Percentiles rank a stretch among this genome's conserved stretches.
These are phyloP conservation scores for Pseudois nayaur DNA, from an alignment of 2,113 vertebrate genomes.

Conservation along the genomic window DNA sequence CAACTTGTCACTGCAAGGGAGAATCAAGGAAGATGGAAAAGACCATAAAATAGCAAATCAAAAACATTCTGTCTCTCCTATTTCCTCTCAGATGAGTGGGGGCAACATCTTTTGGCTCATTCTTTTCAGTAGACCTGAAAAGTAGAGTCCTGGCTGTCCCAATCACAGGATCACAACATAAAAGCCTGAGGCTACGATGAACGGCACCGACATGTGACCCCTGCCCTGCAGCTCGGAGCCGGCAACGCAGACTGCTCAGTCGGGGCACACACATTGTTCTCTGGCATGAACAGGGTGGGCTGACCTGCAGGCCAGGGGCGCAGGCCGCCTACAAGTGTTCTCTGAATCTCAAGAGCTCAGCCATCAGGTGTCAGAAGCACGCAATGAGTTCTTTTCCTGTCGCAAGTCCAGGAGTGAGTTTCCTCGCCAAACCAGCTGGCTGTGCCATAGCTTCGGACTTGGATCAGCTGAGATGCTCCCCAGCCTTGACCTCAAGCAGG, in stretches of 20 bases:
- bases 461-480: not conserved
- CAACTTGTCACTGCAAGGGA: not conserved
- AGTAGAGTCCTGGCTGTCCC: not conserved
- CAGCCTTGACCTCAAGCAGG: not conserved
- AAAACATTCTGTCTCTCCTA: not conserved
- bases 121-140: not conserved
- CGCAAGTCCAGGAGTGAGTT: not conserved
- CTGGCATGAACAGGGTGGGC: too few species aligned
- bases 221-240: not conserved
- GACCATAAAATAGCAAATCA: not conserved
- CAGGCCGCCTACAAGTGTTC: not conserved
- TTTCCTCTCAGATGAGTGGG: not conserved
- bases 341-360: not conserved
- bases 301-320: not conserved
- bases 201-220: not conserved
- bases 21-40: not conserved
- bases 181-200: not conserved
- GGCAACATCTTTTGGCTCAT: not conserved
- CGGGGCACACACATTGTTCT: fast-evolving
- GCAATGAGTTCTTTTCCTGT: not conserved
- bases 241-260: not conserved
- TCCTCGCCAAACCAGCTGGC: not conserved
- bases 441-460: not conserved
- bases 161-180: not conserved
- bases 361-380: not conserved